phyloP scores from a whole-genome alignment of 64 coral and sea anemone species.

The Cladopsammia gracilis region DNA sequence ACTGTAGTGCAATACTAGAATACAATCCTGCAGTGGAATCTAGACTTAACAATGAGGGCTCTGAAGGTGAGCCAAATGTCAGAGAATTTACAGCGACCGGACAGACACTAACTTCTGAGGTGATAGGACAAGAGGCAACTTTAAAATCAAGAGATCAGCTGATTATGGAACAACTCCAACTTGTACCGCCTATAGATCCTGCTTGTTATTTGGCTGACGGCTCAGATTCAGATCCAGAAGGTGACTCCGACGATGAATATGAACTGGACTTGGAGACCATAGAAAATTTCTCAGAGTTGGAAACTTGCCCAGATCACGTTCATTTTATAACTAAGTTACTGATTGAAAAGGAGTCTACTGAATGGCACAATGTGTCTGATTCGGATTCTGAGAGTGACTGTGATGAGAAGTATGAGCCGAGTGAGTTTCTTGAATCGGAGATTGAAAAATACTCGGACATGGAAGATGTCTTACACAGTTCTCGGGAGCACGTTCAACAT shows the following conservation, averaged over 20 bases:
- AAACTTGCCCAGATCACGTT: background rate
- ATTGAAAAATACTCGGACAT: background rate
- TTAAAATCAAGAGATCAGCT: background rate
- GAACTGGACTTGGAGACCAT: conserved; percentile 14
- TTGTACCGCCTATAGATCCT: background rate
- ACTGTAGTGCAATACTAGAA: too few relatives aligned
- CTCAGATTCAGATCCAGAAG: background rate
- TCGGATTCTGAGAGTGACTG: background rate
- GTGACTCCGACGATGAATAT: conserved; percentile 1
- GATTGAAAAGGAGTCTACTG: background rate
- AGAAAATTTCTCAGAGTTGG: background rate
- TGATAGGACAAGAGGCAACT: too few relatives aligned
- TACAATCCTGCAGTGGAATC: background rate
- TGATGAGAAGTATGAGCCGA: background rate
- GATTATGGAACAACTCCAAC: conserved; percentile 1
- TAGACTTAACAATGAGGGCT: background rate
- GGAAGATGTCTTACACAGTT: background rate
- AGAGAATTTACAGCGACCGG: too few relatives aligned
- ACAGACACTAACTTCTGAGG: background rate
- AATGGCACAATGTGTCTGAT: background rate
- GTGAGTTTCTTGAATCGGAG: background rate
- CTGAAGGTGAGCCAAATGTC: too few relatives aligned
- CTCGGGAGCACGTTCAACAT: background rate
- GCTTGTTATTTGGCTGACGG: background rate
- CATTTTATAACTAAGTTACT: background rate